A percentile compares a stretch with the other conserved stretches of the same genome.
phyloP scores from a whole-genome alignment of 1,140 invertebrate species.

The Dendroctonus valens region DNA sequence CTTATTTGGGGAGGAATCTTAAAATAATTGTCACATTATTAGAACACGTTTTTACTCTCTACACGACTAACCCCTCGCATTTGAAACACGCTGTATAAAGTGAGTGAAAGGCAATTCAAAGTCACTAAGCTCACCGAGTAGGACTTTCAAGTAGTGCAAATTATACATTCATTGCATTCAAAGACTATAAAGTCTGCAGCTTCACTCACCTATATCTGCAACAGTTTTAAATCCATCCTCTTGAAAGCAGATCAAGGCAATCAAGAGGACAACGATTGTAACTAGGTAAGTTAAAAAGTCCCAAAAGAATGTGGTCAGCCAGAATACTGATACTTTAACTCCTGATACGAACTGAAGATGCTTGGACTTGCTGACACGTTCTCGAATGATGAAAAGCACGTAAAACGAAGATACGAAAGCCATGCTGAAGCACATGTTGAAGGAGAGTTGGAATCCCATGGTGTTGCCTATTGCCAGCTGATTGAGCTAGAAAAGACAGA shows the following conservation, averaged over 20 bases:
- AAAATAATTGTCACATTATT: too few relatives aligned
- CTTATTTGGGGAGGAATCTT: too few relatives aligned
- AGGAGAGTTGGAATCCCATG: constrained; percentile 62
- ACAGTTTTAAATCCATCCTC: constrained; percentile 56
- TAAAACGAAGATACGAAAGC: constrained; percentile 74
- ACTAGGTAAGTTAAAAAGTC: constrained; percentile 67
- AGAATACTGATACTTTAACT: constrained; percentile 67
- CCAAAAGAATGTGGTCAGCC: constrained; percentile 70
- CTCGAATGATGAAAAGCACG: constrained; percentile 67
- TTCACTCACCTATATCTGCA: constrained; percentile 53
- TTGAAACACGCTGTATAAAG: too few relatives aligned
- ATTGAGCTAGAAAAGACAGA: constrained; percentile 53
- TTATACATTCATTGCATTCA: too few relatives aligned
- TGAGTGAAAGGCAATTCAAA: too few relatives aligned
- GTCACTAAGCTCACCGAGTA: too few relatives aligned
- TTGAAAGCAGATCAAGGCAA: constrained; percentile 59
- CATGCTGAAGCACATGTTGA: constrained; percentile 66
- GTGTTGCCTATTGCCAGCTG: constrained; percentile 59
- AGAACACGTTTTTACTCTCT: too few relatives aligned
- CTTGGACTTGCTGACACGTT: constrained; percentile 59
- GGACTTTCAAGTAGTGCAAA: too few relatives aligned
- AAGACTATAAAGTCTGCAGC: too few relatives aligned
- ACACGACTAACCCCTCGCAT: too few relatives aligned
- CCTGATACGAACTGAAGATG: constrained; percentile 75
- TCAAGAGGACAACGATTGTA: constrained; percentile 54